Base-by-base conservation (phyloP, 2,113 vertebrate genomes). In the Albula goreensis region DNA sequence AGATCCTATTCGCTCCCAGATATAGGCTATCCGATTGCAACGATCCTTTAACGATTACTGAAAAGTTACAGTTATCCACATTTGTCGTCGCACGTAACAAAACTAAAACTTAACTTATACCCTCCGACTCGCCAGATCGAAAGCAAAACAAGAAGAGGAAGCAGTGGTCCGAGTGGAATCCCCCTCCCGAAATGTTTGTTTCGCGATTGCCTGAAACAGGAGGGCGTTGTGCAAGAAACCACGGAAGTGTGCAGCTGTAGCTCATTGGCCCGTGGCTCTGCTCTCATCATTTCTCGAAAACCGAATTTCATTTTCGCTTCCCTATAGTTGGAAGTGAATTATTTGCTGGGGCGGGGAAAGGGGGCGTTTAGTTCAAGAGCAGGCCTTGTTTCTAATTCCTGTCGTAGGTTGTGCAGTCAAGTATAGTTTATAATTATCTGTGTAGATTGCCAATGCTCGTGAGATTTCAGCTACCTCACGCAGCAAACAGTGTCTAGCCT, bases 81-180 rank as follows among this genome's bases (percentile, higher is more conserved):
- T 74, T 22, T 74, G 49, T 31, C 63, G 66, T 41, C 41, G 91
- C 91, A 93, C 91, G 94, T 93, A 96, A 92, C 92, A 96, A 96
- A 96, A 94, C 95, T 94, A 96, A 96, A 96, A 94, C 95, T 94
- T 60, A 79, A 93, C 87, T 93, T 92, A 50, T 92, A 86, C 91
- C 91, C 89, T 91, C 91, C 91, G 77, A 90, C 88, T 90, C 91
- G 86, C 93, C 95, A 95, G 95, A 96, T 92, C 96, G 96, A 96
- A 96, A 96, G 96, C 95, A 96, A 96, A 96, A 96, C 95, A 95
- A 96, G 94, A 88, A 90, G 91, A 94, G 94, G 95, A 93, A 94
- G 93, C 93, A 91, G 92, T 92, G 90, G 90, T 90, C 92, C 88
- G 92, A 89, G 92, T 94, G 93, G 93, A 93, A 94, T 94, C 93